These are phyloP conservation scores for Calameuta filiformis DNA, from an alignment of 2,888 invertebrate species.

Conservation along the genomic window DNA sequence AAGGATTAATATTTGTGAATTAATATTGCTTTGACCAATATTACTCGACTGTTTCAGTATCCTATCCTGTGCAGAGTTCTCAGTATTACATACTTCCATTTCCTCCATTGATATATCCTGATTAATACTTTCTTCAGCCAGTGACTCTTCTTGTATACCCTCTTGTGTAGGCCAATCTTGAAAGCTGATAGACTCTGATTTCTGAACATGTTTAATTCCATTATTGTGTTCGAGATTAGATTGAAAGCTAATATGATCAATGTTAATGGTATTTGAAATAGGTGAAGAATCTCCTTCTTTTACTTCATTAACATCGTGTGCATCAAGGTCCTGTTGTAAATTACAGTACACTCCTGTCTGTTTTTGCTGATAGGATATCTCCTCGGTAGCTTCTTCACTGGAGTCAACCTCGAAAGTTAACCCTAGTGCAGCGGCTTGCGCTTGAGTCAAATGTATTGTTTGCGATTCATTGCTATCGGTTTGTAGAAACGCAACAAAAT, in stretches of 20 bases:
- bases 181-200: slow-evolving; percentile 6
- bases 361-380: slow-evolving; percentile 38
- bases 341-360: slow-evolving; percentile 31
- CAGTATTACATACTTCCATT: slow-evolving; percentile 17
- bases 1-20: slow-evolving; percentile 23
- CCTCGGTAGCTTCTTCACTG: slow-evolving; percentile 34
- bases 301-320: background rate
- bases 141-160: slow-evolving; percentile 14
- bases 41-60: slow-evolving; percentile 20
- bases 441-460: slow-evolving; percentile 60
- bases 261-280: slow-evolving; percentile 14
- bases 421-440: slow-evolving; percentile 61
- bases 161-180: slow-evolving; percentile 20
- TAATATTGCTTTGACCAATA: slow-evolving; percentile 14
- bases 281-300: background rate
- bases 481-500: slow-evolving; percentile 58
- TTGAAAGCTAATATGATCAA: slow-evolving; percentile 31
- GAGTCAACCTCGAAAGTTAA: slow-evolving; percentile 57
- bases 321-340: slow-evolving; percentile 8
- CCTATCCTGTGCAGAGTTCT: slow-evolving; percentile 9
- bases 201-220: too few species aligned
- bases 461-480: slow-evolving; percentile 53
- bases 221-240: slow-evolving; percentile 11
- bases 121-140: background rate
- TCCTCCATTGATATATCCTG: slow-evolving; percentile 21